Evolutionary conservation across 2,888 invertebrate species (phyloP), one percentile per base, ranked within the genome.

Genomic region (Melieria omissa): DNA sequence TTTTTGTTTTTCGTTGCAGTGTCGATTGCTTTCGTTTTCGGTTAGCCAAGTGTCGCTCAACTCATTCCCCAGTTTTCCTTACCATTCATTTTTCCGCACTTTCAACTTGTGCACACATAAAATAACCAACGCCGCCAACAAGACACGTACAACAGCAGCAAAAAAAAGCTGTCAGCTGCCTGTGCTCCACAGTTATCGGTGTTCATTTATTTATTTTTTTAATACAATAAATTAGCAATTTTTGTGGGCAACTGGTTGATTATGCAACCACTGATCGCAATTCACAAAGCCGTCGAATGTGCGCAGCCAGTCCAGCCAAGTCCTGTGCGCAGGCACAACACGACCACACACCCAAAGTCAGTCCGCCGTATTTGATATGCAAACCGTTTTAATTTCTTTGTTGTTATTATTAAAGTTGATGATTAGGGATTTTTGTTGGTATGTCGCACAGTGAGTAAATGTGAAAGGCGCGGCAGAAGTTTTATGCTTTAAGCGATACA

Each of bases 61-160:
- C 12, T 49, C 12, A 2, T 29, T 49, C 10, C 12, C 49, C 49
- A 52, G 12, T 52, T 52, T 52, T 52, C 52, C 14, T 52, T 52
- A 52, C 7, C 52, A n/a, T 52, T 14, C 12, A 52, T 52, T 52
- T 52, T 52, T 52, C 52, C 52, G 52, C 52, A 52, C 52, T 52
- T 52, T 52, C 52, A 52, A 52, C 14, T 52, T 52, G 5, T 14
- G 14, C 52, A 52, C 12, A 9, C 52, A 52, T 52, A 52, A 52
- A 12, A 52, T n/a, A 52, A 52, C 12, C 52, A 14, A 9, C 52
- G 5, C 7, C 52, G 9, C 52, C 52, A 52, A 5, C 52, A 52
- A n/a, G 14, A 52, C 52, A 52, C 5, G 6, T n/a, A 52, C 52
- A 52, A 52, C 52, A 52, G 9, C 52, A 52, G 7, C 52, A 52